Base-by-base conservation (phyloP, 1,140 invertebrate species). In the Teleopsis dalmanni region DNA sequence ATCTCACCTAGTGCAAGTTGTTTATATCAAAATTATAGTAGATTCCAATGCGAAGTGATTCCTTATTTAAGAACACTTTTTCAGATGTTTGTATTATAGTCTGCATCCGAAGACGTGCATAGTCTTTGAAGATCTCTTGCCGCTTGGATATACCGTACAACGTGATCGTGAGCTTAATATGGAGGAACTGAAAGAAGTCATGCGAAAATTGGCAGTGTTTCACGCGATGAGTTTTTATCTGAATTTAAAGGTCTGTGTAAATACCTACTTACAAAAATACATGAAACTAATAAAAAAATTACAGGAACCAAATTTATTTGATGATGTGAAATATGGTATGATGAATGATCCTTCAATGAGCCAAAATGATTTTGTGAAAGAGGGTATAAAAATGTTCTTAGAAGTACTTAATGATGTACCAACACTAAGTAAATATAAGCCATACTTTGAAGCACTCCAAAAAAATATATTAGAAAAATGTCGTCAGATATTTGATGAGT, bases 181-280 rank as follows among this genome's bases (percentile, higher is more conserved):
- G 13, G 48, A 51, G 3, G 63, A 66, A 19, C 3, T 57, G 1
- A 36, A 51, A 5, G 13, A n/a, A 1, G 52, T 53, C 0, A 51
- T 43, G 1, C 4, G 33, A 2, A 66, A 66, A 37, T 14, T 66
- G 13, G 63, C 60, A 25, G 63, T 60, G 33, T 64, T 48, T 55
- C 62, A 65, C 42, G 62, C 60, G 0, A 53, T 56, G 2, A 61
- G 60, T 48, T 57, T 48, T 34, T 65, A 43, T 26, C 18, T 50
- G 14, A 26, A 48, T 0, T 49, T 56, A 34, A 5, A 34, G 33
- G 33, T 34, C 5, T 16, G 33, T 34, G 3, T 8, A 34, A 14
- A 3, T 38, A 18, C 22, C 19, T 13, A 23, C 10, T 13, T 23
- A 23, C 3, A 10, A 41, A 23, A 22, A 22, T 7, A 3, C 11